Base-by-base conservation (phyloP, 1,140 invertebrate genomes). In the Drosophila tristis region DNA sequence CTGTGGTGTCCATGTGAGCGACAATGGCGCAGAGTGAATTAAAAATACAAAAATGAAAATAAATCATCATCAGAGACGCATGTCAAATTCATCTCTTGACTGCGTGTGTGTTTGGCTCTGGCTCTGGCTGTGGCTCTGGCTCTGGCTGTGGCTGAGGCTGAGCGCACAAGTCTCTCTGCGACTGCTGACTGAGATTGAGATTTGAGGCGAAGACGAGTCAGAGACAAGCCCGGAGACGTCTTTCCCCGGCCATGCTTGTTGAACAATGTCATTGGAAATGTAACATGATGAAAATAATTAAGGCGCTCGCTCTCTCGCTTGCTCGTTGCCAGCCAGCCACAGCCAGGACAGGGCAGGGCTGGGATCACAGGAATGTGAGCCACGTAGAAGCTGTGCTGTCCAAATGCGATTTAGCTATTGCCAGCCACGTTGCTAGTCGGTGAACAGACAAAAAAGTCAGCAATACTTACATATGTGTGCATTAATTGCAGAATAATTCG, bases 21-120 rank as follows among this genome's bases (percentile, higher is more conserved):
- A 80, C 78, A 80, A 81, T 81, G 79, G 78, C 78, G 78, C 79
- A 81, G 79, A 81, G 79, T 80, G 79, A 81, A 81, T 81, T 81
- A 80, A 81, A 81, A 81, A 81, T 77, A 81, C 73, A 80, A 81
- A 80, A 81, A 80, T 77, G 79, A 81, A 81, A 80, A 81, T 81
- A 81, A 81, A 81, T 81, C 79, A 81, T 81, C 79, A 81, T 81
- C 79, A 81, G 79, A 80, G 78, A 80, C 79, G 79, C 79, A 81
- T 81, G 79, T 81, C 79, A 81, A 81, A 81, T 81, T 80, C 78
- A 77, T 73, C 78, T 81, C 79, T 62, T 67, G 67, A 77, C 78
- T 73, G 77, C 54, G 50, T 72, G 67, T 58, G 65, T 39, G 35
- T 25, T 20, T 20, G 20, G 20, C 20, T 20, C 20, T 20, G 20